phyloP scores from a whole-genome alignment of 37 sponge, comb jelly and placozoan genomes.

The Cladorhizidae sp. region DNA sequence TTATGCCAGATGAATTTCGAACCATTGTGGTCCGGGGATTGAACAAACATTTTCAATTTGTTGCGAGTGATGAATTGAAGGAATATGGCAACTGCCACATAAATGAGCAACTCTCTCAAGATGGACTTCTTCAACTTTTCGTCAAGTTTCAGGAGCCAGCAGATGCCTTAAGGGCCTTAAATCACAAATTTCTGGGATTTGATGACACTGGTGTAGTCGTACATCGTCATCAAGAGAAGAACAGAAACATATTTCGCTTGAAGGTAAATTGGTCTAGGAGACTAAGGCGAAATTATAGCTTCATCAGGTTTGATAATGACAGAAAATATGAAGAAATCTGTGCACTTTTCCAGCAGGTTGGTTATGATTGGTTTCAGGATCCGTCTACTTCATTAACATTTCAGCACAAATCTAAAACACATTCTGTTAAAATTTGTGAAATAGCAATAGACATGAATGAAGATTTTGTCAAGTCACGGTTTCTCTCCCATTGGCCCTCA shows the following conservation, averaged over 20 bases:
- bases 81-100: slow-evolving; percentile 15
- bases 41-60: not conserved
- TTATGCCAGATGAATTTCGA: slow-evolving; percentile 62
- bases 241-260: not conserved
- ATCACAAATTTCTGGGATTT: not conserved
- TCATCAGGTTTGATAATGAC: slow-evolving; percentile 32
- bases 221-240: not conserved
- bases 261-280: slow-evolving; percentile 60
- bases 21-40: slow-evolving; percentile 34
- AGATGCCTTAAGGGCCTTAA: slow-evolving; percentile 23
- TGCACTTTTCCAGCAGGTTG: too few species aligned
- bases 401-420: too few species aligned
- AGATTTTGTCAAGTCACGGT: not conserved
- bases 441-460: not conserved
- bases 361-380: too few species aligned
- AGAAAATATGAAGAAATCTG: too few species aligned
- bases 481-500: not conserved
- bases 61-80: not conserved
- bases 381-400: not conserved
- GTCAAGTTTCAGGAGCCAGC: slow-evolving; percentile 40
- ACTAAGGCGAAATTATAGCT: slow-evolving; percentile 35
- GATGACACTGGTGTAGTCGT: not conserved
- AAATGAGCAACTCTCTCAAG: not conserved
- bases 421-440: not conserved
- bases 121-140: not conserved